A percentile compares a stretch with the other conserved stretches of the same genome.
Evolutionary conservation across 2,113 vertebrate genomes (phyloP).

Genomic region (Mellivora capensis): DNA sequence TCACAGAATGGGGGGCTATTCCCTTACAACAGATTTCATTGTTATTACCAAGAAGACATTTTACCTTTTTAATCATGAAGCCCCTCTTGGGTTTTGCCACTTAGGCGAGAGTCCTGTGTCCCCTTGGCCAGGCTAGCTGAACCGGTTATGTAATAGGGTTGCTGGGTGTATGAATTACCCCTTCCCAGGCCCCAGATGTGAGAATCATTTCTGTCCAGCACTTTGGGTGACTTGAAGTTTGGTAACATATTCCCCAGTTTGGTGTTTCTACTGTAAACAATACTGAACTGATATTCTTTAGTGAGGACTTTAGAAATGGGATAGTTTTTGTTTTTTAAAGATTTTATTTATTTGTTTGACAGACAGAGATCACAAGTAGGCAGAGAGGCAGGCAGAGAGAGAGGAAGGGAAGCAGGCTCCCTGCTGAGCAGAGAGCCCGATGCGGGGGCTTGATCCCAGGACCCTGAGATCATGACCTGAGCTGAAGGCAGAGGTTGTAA

Average conservation of each 20-base stretch:
- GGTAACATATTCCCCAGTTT: background rate
- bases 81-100: background rate
- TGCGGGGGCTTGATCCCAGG: too few relatives aligned
- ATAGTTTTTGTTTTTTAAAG: too few relatives aligned
- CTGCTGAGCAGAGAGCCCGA: too few relatives aligned
- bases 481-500: too few relatives aligned
- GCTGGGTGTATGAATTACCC: background rate
- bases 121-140: background rate
- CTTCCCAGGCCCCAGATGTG: background rate
- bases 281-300: background rate
- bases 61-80: conserved; percentile 14
- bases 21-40: background rate
- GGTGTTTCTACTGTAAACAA: conserved; percentile 41
- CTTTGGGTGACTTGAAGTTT: background rate
- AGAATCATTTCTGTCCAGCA: background rate
- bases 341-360: too few relatives aligned
- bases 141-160: background rate
- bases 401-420: too few relatives aligned
- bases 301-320: conserved; percentile 38
- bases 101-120: background rate
- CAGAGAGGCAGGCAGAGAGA: too few relatives aligned
- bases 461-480: too few relatives aligned
- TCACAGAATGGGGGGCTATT: background rate
- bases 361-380: too few relatives aligned
- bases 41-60: background rate